These are phyloP conservation scores for Diplodus sargus DNA, from an alignment of 2,797 vertebrate genomes.

Conservation along the genomic window DNA sequence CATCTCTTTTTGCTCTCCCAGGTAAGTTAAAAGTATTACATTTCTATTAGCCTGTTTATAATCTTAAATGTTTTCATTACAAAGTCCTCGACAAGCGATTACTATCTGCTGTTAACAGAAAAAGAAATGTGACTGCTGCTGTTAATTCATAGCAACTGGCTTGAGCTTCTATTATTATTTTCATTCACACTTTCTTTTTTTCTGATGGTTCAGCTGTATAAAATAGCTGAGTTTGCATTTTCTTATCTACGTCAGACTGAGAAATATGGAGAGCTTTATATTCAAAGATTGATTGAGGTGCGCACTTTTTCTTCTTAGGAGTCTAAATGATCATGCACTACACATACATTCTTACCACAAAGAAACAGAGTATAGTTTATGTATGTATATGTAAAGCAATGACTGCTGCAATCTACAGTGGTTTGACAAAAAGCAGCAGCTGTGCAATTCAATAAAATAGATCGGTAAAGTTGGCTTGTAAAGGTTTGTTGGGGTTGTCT, in stretches of 20 bases:
- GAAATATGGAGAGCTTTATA: neutral
- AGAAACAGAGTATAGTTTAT: neutral
- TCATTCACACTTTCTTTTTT: neutral
- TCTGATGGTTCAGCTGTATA: conserved; percentile 46
- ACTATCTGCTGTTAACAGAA: neutral
- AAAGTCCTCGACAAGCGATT: neutral
- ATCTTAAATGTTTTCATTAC: neutral
- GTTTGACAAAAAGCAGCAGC: neutral
- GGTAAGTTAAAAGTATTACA: conserved; percentile 77
- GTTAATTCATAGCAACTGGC: neutral
- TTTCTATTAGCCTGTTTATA: neutral
- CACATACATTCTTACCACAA: neutral
- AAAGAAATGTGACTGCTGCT: neutral
- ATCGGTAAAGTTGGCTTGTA: neutral
- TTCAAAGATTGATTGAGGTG: neutral
- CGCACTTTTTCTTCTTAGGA: neutral
- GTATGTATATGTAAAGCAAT: neutral
- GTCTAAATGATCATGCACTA: neutral
- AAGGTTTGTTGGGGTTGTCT: neutral
- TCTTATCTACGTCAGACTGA: neutral
- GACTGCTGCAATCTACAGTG: neutral
- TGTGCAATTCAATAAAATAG: neutral
- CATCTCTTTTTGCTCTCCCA: conserved; percentile 90
- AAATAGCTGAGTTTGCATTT: conserved; percentile 60
- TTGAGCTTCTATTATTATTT: neutral